Conservation (phyloP, 2,113 vertebrate species). For the Procavia capensis region DNA sequence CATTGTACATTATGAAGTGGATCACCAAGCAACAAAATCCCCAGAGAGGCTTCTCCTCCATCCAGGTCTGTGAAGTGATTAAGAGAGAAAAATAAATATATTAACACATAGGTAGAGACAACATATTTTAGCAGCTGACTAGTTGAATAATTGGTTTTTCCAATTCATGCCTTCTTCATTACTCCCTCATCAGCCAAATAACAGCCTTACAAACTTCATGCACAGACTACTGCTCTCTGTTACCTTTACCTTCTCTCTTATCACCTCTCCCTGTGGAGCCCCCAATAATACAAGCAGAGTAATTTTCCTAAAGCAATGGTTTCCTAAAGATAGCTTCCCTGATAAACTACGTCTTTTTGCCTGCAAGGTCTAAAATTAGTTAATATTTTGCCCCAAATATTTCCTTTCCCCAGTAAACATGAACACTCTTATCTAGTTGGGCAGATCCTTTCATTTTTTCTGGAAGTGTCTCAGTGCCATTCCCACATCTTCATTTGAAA, state of each 20-base stretch:
- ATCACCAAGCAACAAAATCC: constrained; percentile 89
- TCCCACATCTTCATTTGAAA: background rate
- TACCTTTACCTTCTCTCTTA: background rate
- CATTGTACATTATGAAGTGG: constrained; percentile 87
- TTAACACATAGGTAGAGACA: background rate
- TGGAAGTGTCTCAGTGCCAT: background rate
- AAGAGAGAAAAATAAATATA: background rate
- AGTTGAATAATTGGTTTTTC: background rate
- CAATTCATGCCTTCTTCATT: background rate
- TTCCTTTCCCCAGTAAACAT: background rate
- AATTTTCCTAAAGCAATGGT: background rate
- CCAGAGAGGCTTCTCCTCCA: constrained; percentile 89
- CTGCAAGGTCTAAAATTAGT: constrained; percentile 7
- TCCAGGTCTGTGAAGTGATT: constrained; percentile 85
- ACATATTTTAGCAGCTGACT: background rate
- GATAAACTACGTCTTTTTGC: background rate
- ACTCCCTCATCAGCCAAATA: background rate
- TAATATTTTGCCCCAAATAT: background rate
- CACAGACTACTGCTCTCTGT: background rate
- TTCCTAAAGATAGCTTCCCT: background rate
- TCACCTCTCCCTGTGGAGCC: background rate
- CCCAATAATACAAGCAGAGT: background rate
- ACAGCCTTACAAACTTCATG: background rate
- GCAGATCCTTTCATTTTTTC: background rate
- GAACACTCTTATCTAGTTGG: background rate